These are phyloP conservation scores for Stenodera caucasica DNA, from an alignment of 2,888 invertebrate genomes.

Conservation along the genomic window DNA sequence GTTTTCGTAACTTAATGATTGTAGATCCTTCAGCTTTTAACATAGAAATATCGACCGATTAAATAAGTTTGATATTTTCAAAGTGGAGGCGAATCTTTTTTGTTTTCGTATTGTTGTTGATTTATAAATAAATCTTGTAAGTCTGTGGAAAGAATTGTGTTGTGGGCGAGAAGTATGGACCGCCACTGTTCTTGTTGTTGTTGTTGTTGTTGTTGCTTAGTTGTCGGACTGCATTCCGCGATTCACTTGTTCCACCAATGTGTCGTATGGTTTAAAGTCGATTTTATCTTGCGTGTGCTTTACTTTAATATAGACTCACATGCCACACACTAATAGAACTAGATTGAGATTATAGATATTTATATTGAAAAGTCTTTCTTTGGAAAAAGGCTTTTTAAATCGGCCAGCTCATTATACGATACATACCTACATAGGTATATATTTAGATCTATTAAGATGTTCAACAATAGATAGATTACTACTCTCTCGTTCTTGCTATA, in stretches of 20 bases:
- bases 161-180: not conserved
- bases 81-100: not conserved
- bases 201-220: conserved; percentile 41
- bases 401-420: conserved; percentile 5
- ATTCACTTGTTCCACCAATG: conserved; percentile 45
- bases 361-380: conserved; percentile 3
- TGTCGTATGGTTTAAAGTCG: conserved; percentile 41
- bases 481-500: not conserved
- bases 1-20: too few relatives aligned
- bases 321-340: conserved; percentile 44
- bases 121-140: not conserved
- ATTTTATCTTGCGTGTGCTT: conserved; percentile 40
- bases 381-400: conserved; percentile 6
- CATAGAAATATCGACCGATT: too few relatives aligned
- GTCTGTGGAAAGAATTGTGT: not conserved
- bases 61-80: too few relatives aligned
- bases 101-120: too few relatives aligned
- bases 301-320: conserved; percentile 40
- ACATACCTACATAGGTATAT: not conserved
- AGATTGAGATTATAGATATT: conserved; percentile 38
- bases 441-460: conserved; percentile 24
- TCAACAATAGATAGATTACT: not conserved
- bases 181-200: conserved; percentile 30
- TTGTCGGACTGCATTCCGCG: conserved; percentile 49
- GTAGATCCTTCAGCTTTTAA: too few relatives aligned